Percentiles rank a stretch among this genome's conserved stretches.
Conservation (phyloP, 2,888 invertebrate species). For the Polylopha cassiicola region DNA sequence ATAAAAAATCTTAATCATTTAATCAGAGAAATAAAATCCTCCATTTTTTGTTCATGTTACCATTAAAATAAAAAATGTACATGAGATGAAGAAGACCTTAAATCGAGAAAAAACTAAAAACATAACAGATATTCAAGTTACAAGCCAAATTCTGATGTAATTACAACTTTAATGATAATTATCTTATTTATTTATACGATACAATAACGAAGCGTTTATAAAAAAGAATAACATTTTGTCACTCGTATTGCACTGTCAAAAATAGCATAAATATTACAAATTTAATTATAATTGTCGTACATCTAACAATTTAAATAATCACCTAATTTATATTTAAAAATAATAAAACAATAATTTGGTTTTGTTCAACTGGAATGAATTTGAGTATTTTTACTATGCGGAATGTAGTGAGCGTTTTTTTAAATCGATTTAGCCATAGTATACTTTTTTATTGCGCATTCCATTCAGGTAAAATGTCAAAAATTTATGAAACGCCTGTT, state of each 20-base stretch:
- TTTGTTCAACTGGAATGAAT: conserved; percentile 27
- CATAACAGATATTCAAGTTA: conserved; percentile 63
- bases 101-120: conserved; percentile 50
- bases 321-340: conserved; percentile 13
- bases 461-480: no score
- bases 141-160: conserved; percentile 63
- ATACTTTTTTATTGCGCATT: no score
- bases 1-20: conserved; percentile 69
- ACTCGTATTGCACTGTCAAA: conserved; percentile 70
- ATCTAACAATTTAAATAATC: conserved; percentile 21
- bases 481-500: no score
- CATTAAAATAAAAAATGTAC: conserved; percentile 52
- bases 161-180: conserved; percentile 62
- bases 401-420: no score
- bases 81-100: conserved; percentile 41
- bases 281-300: no score
- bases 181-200: conserved; percentile 56
- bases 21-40: conserved; percentile 69
- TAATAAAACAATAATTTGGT: conserved; percentile 20
- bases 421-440: no score
- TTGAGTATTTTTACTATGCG: conserved; percentile 29
- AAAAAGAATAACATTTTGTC: no score
- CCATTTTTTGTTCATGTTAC: conserved; percentile 47
- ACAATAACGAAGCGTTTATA: conserved; percentile 53
- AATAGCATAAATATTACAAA: conserved; percentile 63